phyloP scores from a whole-genome alignment of 1,140 invertebrate species.

The Trialeurodes vaporariorum region DNA sequence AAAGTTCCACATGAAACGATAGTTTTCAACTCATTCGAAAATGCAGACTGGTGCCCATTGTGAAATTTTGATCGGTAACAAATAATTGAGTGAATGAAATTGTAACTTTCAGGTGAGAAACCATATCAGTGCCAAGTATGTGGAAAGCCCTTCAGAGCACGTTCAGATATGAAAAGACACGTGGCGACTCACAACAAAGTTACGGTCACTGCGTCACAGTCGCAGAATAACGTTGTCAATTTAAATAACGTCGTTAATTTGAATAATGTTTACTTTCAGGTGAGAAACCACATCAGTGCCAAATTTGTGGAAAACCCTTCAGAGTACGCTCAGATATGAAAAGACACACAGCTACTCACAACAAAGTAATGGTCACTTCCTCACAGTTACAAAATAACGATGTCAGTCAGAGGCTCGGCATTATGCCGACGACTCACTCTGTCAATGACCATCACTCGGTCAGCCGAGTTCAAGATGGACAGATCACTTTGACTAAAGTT shows the following conservation, averaged over 20 bases:
- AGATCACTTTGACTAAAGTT: neutral
- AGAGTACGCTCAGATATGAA: slow-evolving; percentile 10
- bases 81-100: neutral
- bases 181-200: slow-evolving; percentile 59
- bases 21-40: too few species aligned
- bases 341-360: slow-evolving; percentile 9
- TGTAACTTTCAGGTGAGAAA: slow-evolving; percentile 48
- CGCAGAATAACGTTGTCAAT: slow-evolving; percentile 11
- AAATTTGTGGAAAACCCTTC: slow-evolving; percentile 7
- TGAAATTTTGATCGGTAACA: neutral
- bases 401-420: neutral
- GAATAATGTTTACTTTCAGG: neutral
- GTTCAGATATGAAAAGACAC: slow-evolving; percentile 80
- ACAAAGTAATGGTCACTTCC: slow-evolving; percentile 4
- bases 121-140: slow-evolving; percentile 66
- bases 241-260: slow-evolving; percentile 7
- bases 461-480: neutral
- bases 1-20: too few species aligned
- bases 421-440: neutral
- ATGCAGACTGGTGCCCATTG: neutral
- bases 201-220: slow-evolving; percentile 10
- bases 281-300: slow-evolving; percentile 9
- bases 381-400: neutral
- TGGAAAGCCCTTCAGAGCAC: slow-evolving; percentile 69
- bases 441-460: neutral